phyloP scores from a whole-genome alignment of 2,113 vertebrate genomes.

The Pelecanoides urinatrix region DNA sequence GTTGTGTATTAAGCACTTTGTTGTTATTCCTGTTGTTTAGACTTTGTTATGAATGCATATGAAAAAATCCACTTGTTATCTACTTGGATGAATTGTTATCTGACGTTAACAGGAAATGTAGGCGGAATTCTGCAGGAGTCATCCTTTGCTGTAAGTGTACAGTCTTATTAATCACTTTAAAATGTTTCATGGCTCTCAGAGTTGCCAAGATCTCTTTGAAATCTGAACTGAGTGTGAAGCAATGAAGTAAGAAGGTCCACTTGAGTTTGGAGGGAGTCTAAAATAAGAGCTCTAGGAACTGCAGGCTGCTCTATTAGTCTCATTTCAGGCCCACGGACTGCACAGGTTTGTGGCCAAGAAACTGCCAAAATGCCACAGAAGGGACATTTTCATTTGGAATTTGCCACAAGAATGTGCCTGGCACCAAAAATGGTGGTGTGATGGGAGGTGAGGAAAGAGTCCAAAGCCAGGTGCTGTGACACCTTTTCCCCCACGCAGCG shows the following conservation, averaged over 20 bases:
- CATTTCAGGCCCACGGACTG: not conserved
- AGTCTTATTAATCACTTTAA: not conserved
- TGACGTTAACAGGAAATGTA: not conserved
- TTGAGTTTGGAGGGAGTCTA: not conserved
- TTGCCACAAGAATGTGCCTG: not conserved
- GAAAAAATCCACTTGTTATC: not conserved
- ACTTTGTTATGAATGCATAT: not conserved
- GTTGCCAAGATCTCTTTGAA: constrained; percentile 1
- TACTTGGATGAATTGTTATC: not conserved
- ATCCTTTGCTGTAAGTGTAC: not conserved
- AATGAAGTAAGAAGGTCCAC: not conserved
- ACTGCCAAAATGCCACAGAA: not conserved
- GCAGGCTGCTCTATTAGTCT: not conserved
- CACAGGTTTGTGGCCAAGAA: not conserved
- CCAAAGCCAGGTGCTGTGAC: not conserved
- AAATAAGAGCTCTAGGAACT: not conserved
- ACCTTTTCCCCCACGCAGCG: not conserved
- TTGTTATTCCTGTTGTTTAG: not conserved
- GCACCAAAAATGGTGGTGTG: not conserved
- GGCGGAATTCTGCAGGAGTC: constrained; percentile 4
- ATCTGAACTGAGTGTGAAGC: not conserved
- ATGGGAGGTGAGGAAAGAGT: not conserved
- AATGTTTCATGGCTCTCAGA: not conserved
- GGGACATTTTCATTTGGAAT: not conserved
- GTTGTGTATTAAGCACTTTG: not conserved